phyloP scores from a whole-genome alignment of 2,113 vertebrate species.

The Boulengeromyrus knoepffleri region DNA sequence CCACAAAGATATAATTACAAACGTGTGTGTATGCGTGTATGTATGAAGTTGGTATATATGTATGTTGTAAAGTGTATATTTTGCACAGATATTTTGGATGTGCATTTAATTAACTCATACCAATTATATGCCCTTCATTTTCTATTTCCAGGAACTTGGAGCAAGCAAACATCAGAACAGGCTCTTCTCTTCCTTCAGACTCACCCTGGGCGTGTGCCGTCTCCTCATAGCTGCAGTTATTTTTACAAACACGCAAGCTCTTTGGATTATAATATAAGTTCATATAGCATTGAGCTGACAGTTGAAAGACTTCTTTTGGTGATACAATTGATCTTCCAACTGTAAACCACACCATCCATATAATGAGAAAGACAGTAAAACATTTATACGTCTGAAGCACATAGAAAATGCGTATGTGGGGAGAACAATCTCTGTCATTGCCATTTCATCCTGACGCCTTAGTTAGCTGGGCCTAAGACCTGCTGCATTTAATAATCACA shows the following conservation, averaged over 20 bases:
- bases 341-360: background rate
- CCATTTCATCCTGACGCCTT: background rate
- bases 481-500: background rate
- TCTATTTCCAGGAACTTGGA: background rate
- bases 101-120: background rate
- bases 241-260: background rate
- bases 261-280: background rate
- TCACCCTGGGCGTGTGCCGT: background rate
- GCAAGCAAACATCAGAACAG: background rate
- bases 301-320: background rate
- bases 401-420: slow-evolving; percentile 12
- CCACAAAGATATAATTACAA: background rate
- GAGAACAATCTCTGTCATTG: background rate
- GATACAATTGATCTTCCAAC: background rate
- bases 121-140: background rate
- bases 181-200: background rate
- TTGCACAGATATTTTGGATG: background rate
- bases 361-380: background rate
- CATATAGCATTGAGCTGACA: background rate
- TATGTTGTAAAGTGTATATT: background rate
- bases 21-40: background rate
- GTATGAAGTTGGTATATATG: background rate
- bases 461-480: background rate
- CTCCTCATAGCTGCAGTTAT: background rate
- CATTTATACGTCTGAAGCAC: background rate